These are phyloP conservation scores for Zoanthus sansibaricus DNA, from an alignment of 92 coral and sea anemone genomes.

Conservation along the genomic window DNA sequence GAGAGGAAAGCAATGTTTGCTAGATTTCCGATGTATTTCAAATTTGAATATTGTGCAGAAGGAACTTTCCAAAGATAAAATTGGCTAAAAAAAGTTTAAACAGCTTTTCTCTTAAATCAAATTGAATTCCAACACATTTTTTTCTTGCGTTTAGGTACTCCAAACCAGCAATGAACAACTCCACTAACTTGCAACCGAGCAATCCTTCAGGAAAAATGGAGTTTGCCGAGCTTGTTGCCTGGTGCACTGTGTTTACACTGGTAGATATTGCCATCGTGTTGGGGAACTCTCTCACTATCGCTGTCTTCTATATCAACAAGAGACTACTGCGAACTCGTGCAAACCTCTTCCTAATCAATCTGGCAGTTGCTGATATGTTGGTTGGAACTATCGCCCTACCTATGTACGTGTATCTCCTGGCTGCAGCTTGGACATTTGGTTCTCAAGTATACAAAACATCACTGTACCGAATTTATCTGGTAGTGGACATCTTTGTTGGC, in stretches of 20 bases:
- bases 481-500: slow-evolving; percentile 81
- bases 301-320: slow-evolving; percentile 78
- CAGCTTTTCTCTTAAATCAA: not conserved
- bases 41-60: not conserved
- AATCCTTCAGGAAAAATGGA: slow-evolving; percentile 40
- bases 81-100: not conserved
- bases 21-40: too few species aligned
- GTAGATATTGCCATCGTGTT: slow-evolving; percentile 75
- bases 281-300: slow-evolving; percentile 81
- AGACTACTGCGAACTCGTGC: slow-evolving; percentile 84
- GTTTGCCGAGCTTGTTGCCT: slow-evolving; percentile 65
- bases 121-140: not conserved
- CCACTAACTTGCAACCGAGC: slow-evolving; percentile 26
- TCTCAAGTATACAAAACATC: slow-evolving; percentile 45
- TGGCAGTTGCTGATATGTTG: slow-evolving; percentile 82
- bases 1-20: slow-evolving; percentile 13
- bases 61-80: not conserved
- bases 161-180: slow-evolving; percentile 67
- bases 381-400: slow-evolving; percentile 86
- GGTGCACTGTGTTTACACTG: slow-evolving; percentile 76
- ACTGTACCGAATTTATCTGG: slow-evolving; percentile 61
- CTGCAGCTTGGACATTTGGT: slow-evolving; percentile 67
- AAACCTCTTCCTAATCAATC: slow-evolving; percentile 82
- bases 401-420: slow-evolving; percentile 72
- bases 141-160: not conserved